Evolutionary conservation across 2,888 invertebrate genomes (phyloP).

Genomic region (Agrotis exclamationis): DNA sequence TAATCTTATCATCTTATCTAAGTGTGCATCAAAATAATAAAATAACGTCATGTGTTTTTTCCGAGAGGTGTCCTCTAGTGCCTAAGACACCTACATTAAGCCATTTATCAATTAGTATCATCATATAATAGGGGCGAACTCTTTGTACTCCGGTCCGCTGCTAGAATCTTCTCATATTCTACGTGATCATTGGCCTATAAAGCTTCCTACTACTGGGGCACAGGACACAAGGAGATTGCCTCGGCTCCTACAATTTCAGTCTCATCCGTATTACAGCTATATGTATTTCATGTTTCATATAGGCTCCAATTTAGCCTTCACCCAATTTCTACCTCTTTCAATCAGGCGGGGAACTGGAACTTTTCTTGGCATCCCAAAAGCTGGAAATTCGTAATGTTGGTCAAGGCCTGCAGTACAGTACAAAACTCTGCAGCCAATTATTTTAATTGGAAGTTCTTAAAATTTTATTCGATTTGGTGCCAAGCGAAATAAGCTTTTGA

Average conservation of each 20-base stretch:
- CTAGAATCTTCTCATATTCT: no score
- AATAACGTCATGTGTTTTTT: no score
- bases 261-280: no score
- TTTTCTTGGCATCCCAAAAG: constrained; percentile 29
- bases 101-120: no score
- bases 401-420: constrained; percentile 38
- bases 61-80: no score
- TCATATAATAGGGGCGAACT: no score
- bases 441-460: constrained; percentile 20
- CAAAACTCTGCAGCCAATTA: constrained; percentile 24
- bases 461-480: constrained; percentile 25
- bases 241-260: neutral
- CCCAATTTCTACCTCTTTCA: constrained; percentile 12
- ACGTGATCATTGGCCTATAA: no score
- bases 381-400: constrained; percentile 29
- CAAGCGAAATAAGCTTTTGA: constrained; percentile 11
- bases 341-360: constrained; percentile 5
- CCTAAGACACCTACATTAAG: no score
- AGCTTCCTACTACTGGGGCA: no score
- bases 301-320: neutral
- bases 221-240: no score
- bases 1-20: constrained; percentile 53
- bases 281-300: neutral
- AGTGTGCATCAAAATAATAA: neutral
- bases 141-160: no score